These are phyloP conservation scores for Pteronura brasiliensis DNA, from an alignment of 2,113 vertebrate species.

Conservation along the genomic window DNA sequence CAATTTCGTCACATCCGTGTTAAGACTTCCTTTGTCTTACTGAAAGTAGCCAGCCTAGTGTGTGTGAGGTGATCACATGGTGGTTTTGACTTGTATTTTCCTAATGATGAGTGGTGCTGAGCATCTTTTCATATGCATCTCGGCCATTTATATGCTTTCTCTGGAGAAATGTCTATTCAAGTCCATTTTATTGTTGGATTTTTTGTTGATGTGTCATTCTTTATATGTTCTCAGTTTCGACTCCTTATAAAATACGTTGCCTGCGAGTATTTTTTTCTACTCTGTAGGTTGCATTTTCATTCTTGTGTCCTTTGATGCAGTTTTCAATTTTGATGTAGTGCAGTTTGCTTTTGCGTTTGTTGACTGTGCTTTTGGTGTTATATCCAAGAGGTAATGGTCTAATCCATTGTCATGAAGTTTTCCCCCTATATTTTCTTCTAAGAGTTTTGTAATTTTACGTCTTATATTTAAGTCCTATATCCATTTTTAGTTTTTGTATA, in stretches of 20 bases:
- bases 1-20: background rate
- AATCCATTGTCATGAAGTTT: background rate
- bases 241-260: background rate
- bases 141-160: background rate
- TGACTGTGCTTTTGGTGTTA: background rate
- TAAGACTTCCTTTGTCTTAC: background rate
- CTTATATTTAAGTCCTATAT: background rate
- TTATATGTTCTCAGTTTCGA: background rate
- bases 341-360: background rate
- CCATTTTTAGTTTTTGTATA: background rate
- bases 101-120: background rate
- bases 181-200: background rate
- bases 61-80: background rate
- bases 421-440: background rate
- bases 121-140: background rate
- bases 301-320: background rate
- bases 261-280: background rate
- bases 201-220: background rate
- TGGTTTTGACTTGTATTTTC: slow-evolving; percentile 33
- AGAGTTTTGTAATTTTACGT: background rate
- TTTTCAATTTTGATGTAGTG: background rate
- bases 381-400: background rate
- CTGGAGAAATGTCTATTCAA: background rate
- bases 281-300: background rate
- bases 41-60: background rate